phyloP scores from a whole-genome alignment of 2,113 vertebrate species.

The Gymnarchus niloticus region DNA sequence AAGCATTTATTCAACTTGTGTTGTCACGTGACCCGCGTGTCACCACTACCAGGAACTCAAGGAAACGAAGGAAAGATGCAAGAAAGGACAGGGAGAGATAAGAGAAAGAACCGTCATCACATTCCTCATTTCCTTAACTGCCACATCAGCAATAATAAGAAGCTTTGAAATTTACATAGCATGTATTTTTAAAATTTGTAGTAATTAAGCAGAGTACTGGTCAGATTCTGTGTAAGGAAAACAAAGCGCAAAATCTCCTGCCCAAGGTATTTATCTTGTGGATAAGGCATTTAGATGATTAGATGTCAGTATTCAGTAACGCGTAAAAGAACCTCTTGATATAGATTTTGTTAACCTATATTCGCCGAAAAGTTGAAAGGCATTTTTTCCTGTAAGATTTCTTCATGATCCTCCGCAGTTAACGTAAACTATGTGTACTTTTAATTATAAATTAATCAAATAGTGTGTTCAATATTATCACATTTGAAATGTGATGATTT shows the following conservation, averaged over 20 bases:
- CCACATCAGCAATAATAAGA: constrained; percentile 5
- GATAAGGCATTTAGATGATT: not conserved
- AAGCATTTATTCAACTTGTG: constrained; percentile 64
- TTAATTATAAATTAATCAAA: not conserved
- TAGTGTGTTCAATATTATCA: not conserved
- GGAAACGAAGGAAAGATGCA: constrained; percentile 23
- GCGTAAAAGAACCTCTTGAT: not conserved
- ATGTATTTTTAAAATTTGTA: not conserved
- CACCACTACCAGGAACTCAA: constrained; percentile 57
- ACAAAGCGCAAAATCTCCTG: not conserved
- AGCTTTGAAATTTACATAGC: not conserved
- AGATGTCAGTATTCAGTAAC: not conserved
- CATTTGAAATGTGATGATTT: not conserved
- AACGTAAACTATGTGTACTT: not conserved
- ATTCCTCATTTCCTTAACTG: not conserved
- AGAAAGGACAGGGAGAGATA: constrained; percentile 15
- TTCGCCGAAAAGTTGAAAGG: not conserved
- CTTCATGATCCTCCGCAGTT: not conserved
- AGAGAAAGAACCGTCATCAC: not conserved
- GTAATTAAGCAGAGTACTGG: not conserved
- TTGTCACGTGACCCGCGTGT: constrained; percentile 64
- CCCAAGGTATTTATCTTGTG: not conserved
- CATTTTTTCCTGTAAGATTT: too few species aligned
- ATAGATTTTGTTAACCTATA: not conserved
- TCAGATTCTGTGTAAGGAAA: not conserved